phyloP scores from a whole-genome alignment of 2,888 invertebrate species.

The Onchidella celtica region DNA sequence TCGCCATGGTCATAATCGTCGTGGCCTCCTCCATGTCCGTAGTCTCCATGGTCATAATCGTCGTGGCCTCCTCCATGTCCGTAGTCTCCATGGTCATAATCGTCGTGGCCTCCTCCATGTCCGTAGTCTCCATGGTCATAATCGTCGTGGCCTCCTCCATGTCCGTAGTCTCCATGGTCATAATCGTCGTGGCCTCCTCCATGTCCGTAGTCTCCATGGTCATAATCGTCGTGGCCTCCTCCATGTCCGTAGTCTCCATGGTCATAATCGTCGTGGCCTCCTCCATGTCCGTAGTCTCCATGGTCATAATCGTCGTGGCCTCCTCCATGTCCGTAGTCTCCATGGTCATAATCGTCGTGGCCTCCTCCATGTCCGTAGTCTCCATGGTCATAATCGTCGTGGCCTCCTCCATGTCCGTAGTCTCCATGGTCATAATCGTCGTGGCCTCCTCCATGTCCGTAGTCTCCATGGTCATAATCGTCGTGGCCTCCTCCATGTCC shows the following conservation, averaged over 20 bases:
- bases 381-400: background rate
- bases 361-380: background rate
- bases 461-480: background rate
- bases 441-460: background rate
- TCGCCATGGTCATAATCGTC: background rate
- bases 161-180: background rate
- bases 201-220: background rate
- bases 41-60: background rate
- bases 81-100: background rate
- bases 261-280: background rate
- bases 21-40: background rate
- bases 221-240: background rate
- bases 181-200: background rate
- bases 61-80: background rate
- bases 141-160: background rate
- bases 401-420: background rate
- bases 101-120: background rate
- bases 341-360: background rate
- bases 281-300: background rate
- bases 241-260: background rate
- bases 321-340: background rate
- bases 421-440: background rate
- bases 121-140: background rate
- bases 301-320: background rate
- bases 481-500: background rate